Percentiles rank a stretch among this genome's conserved stretches.
These are phyloP conservation scores for Cryptoleucopteryx plumbea DNA, from an alignment of 2,113 vertebrate genomes.

Conservation along the genomic window DNA sequence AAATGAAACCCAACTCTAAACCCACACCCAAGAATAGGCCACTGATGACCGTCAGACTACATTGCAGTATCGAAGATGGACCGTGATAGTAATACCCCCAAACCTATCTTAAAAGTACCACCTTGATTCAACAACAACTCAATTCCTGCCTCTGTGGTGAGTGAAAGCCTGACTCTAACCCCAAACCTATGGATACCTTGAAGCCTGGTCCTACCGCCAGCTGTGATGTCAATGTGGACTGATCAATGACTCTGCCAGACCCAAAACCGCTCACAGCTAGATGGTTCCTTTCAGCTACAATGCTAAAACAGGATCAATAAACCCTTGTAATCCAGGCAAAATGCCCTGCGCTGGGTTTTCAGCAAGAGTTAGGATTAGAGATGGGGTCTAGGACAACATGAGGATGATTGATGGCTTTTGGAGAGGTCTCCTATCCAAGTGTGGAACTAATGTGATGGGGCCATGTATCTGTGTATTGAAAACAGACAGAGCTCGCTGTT, in stretches of 20 bases:
- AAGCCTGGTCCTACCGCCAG: not conserved
- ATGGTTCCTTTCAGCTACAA: not conserved
- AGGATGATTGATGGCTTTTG: not conserved
- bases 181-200: not conserved
- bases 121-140: not conserved
- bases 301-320: not conserved
- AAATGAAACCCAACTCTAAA: not conserved
- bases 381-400: not conserved
- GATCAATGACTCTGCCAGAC: not conserved
- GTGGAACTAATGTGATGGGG: not conserved
- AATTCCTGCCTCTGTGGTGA: not conserved
- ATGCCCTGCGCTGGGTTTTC: not conserved
- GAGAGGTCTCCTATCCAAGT: not conserved
- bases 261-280: not conserved
- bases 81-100: not conserved
- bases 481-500: not conserved
- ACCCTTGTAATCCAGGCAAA: not conserved
- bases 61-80: not conserved
- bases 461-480: not conserved
- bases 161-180: not conserved
- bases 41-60: not conserved
- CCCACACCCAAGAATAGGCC: not conserved
- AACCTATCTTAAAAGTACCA: not conserved
- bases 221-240: not conserved
- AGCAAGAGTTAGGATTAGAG: not conserved